Evolutionary conservation across 2,888 invertebrate genomes (phyloP), one percentile per base, ranked within the genome.

Genomic region (Aphrophora alni): DNA sequence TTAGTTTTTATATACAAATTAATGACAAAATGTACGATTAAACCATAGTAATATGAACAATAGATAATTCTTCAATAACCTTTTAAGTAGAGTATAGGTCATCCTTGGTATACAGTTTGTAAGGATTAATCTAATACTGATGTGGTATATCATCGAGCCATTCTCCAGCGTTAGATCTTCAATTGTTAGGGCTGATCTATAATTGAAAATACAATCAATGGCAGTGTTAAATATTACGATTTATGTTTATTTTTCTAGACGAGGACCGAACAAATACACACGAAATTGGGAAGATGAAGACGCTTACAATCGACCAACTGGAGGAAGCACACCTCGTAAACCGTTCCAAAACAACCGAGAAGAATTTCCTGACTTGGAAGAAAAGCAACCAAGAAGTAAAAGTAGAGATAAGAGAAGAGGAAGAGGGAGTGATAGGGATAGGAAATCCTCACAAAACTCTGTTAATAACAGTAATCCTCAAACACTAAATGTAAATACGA

Each of bases 251-350:
- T 21, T 81, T 84, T 85, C 71, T 86, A 95, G 95, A 0, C 95
- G 97, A 78, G 97, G 97, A 0, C 97, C 97, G 0, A 97, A 94
- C 87, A 97, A 97, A 88, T 97, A 97, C 88, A 96, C 95, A 0
- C 92, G 97, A 14, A 96, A 95, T 81, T 97, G 97, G 97, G 96
- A 97, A 87, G 97, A 97, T 87, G 96, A 96, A 87, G 95, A 95
- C 87, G 97, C 97, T 0, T 97, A 97, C 87, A 83, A 59, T 26
- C 38, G 76, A 24, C 28, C 78, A 17, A 26, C 44, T 3, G 51
- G 28, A n/a, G 44, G 14, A 14, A 7, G 1, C 12, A 27, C 28
- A 4, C 72, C 44, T 24, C 78, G 78, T 33, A 44, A 59, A 38
- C 12, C 27, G 8, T 78, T 73, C 33, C 72, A 78, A 24, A 78